phyloP scores from a whole-genome alignment of 2,888 invertebrate species.

The Escarpia spicata region DNA sequence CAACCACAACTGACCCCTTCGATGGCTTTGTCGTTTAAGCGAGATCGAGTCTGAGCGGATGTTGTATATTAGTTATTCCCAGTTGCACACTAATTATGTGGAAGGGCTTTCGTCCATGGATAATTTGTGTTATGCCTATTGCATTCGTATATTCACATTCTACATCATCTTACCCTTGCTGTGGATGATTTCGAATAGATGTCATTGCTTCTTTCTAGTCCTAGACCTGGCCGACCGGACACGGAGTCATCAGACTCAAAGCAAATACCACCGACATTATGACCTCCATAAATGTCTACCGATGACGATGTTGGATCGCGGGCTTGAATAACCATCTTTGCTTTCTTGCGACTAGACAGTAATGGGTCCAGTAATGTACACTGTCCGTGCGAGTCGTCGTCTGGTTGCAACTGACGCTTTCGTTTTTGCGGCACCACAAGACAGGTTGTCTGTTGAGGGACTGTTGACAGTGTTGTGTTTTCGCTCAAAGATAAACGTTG shows the following conservation, averaged over 20 bases:
- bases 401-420: neutral
- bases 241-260: neutral
- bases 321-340: slow-evolving; percentile 20
- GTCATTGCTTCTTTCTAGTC: neutral
- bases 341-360: slow-evolving; percentile 17
- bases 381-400: neutral
- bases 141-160: neutral
- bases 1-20: too few relatives aligned
- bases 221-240: neutral
- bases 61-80: too few relatives aligned
- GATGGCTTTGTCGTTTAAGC: too few relatives aligned
- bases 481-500: neutral
- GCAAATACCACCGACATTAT: neutral
- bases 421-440: neutral
- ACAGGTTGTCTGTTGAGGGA: neutral
- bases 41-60: too few relatives aligned
- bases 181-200: neutral
- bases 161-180: neutral
- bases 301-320: neutral
- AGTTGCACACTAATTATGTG: too few relatives aligned
- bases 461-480: neutral
- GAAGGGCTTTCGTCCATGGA: too few relatives aligned
- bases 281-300: neutral
- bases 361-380: too few relatives aligned
- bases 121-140: too few relatives aligned